phyloP scores from a whole-genome alignment of 1,140 invertebrate species.

The Asbolus verrucosus region DNA sequence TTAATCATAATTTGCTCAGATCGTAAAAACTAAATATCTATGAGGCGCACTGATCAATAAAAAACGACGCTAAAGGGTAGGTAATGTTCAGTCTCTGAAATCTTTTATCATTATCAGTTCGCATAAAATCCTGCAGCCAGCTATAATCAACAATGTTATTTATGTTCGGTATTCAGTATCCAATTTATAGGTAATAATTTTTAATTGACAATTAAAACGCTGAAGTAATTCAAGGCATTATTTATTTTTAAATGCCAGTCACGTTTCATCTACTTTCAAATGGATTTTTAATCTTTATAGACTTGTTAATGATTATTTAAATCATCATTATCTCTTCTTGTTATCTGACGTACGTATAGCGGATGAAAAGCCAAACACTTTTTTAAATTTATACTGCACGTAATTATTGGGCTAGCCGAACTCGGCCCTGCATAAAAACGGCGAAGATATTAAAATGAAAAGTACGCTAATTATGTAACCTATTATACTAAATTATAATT shows the following conservation, averaged over 20 bases:
- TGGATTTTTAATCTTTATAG: constrained; percentile 35
- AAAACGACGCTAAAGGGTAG: too few relatives aligned
- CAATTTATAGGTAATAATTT: constrained; percentile 33
- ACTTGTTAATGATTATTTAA: constrained; percentile 39
- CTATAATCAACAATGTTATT: constrained; percentile 15
- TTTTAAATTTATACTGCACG: constrained; percentile 1
- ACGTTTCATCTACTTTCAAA: constrained; percentile 34
- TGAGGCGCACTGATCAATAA: too few relatives aligned
- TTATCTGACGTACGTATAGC: constrained; percentile 22
- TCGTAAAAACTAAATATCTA: too few relatives aligned
- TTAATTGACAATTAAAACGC: constrained; percentile 33
- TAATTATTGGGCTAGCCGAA: constrained; percentile 12
- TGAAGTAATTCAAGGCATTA: constrained; percentile 26
- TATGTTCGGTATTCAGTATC: constrained; percentile 8
- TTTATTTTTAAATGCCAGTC: constrained; percentile 33
- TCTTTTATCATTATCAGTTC: constrained; percentile 1
- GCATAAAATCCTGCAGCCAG: background rate
- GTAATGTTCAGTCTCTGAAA: too few relatives aligned
- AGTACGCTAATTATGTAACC: background rate
- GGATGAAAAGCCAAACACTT: background rate
- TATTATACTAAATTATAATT: constrained; percentile 15
- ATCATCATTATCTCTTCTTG: constrained; percentile 23
- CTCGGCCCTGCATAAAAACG: background rate
- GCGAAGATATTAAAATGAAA: background rate
- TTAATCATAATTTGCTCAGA: too few relatives aligned